phyloP scores from a whole-genome alignment of 2,797 vertebrate genomes.

The Alcedo atthis region DNA sequence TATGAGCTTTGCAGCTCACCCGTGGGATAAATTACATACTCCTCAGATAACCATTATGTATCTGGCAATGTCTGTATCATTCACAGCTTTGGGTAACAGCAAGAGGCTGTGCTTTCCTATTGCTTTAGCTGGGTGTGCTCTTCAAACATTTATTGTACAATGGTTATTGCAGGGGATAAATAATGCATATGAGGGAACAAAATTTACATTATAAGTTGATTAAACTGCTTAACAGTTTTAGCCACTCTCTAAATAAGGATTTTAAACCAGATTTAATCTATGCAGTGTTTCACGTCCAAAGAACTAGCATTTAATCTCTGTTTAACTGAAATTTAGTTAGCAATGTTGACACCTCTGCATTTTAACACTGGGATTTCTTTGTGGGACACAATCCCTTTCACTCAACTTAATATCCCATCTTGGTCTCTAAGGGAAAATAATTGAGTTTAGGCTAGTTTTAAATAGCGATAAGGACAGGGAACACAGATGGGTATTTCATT shows the following conservation, averaged over 20 bases:
- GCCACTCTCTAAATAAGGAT: conserved; percentile 86
- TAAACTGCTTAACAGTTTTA: conserved; percentile 87
- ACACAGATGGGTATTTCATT: conserved; percentile 98
- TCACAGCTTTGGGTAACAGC: conserved; percentile 55
- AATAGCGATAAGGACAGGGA: conserved; percentile 95
- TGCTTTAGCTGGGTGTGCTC: conserved; percentile 41
- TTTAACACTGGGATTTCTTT: conserved; percentile 90
- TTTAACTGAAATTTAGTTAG: conserved; percentile 95
- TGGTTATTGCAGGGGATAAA: conserved; percentile 71
- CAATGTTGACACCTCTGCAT: conserved; percentile 89
- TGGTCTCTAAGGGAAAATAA: conserved; percentile 99
- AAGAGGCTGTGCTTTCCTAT: conserved; percentile 47
- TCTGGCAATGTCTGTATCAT: conserved; percentile 59
- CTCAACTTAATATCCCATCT: conserved; percentile 97
- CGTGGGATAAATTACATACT: conserved; percentile 59
- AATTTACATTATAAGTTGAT: conserved; percentile 83
- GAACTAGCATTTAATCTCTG: conserved; percentile 91
- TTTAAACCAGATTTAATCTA: conserved; percentile 87
- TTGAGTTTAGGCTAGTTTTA: conserved; percentile 99
- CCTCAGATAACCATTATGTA: conserved; percentile 56
- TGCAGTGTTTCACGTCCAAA: conserved; percentile 84
- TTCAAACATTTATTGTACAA: conserved; percentile 54
- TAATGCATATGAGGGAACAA: conserved; percentile 80
- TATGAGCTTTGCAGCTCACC: conserved; percentile 57
- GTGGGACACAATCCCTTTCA: conserved; percentile 90